A percentile compares a stretch with the other conserved stretches of the same genome.
These are phyloP conservation scores for Listronotus bonariensis DNA, from an alignment of 1,140 invertebrate species.

Conservation along the genomic window DNA sequence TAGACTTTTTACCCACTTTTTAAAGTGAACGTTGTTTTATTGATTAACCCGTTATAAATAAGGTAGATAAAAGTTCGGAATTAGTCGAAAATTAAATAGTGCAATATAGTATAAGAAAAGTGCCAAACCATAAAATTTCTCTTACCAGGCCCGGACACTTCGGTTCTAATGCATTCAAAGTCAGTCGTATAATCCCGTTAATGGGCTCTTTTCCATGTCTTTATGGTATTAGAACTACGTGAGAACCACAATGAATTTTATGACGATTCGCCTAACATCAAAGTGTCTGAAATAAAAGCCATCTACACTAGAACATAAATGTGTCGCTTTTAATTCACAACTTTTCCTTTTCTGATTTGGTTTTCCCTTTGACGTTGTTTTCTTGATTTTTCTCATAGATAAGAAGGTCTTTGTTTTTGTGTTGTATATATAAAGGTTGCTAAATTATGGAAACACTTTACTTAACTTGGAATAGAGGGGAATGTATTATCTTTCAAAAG, in stretches of 20 bases:
- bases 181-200: constrained; percentile 23
- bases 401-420: constrained; percentile 2
- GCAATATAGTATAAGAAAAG: constrained; percentile 11
- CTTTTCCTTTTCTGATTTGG: constrained; percentile 6
- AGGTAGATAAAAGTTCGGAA: neutral
- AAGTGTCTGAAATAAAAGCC: constrained; percentile 23
- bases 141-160: constrained; percentile 5
- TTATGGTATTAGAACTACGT: constrained; percentile 22
- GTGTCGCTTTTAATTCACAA: constrained; percentile 19
- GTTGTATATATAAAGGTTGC: neutral
- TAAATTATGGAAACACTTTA: constrained; percentile 2
- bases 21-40: too few species aligned
- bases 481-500: too few species aligned
- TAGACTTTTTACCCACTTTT: too few species aligned
- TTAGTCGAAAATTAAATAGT: constrained; percentile 14
- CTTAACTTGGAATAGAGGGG: too few species aligned
- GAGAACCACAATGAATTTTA: constrained; percentile 28
- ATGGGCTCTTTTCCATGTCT: constrained; percentile 21
- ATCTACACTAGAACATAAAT: constrained; percentile 16
- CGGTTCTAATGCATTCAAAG: constrained; percentile 17
- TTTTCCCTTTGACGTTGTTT: constrained; percentile 7
- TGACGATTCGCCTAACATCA: constrained; percentile 23
- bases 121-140: constrained; percentile 17
- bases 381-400: constrained; percentile 11
- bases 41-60: too few species aligned